Percentiles rank a stretch among this genome's conserved stretches.
phyloP scores from a whole-genome alignment of 1,140 invertebrate genomes.

The Pentalonia nigronervosa region DNA sequence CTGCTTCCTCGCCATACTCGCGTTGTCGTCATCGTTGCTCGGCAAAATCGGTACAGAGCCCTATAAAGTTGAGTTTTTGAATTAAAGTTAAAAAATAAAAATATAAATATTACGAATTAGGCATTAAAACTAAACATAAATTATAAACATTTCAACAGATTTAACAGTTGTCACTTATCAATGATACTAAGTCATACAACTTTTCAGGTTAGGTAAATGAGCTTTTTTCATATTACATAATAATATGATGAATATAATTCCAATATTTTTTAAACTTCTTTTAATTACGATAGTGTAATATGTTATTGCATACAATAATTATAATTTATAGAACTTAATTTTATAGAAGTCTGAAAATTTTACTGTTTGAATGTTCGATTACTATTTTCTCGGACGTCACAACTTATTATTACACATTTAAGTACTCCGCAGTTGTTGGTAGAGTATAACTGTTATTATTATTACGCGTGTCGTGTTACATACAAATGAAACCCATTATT shows the following conservation, averaged over 20 bases:
- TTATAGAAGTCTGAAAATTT: neutral
- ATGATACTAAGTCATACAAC: neutral
- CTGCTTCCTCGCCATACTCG: neutral
- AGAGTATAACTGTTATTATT: neutral
- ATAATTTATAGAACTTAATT: neutral
- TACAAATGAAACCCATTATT: neutral
- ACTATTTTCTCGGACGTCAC: neutral
- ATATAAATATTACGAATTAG: neutral
- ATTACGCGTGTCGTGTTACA: neutral
- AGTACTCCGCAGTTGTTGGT: neutral
- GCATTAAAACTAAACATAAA: neutral
- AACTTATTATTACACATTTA: neutral
- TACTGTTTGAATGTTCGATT: neutral
- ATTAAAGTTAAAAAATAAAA: neutral
- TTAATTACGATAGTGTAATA: neutral
- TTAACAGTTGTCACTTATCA: neutral
- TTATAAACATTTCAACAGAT: neutral
- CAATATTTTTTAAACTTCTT: no score
- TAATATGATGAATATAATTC: neutral
- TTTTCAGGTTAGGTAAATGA: neutral
- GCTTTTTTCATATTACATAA: neutral
- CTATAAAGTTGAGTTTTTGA: neutral
- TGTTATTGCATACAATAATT: neutral
- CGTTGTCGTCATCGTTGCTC: neutral
- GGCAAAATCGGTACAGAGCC: neutral